A percentile compares a stretch with the other conserved stretches of the same genome.
These are phyloP conservation scores for Athetis lepigone DNA, from an alignment of 2,888 invertebrate species.

Conservation along the genomic window DNA sequence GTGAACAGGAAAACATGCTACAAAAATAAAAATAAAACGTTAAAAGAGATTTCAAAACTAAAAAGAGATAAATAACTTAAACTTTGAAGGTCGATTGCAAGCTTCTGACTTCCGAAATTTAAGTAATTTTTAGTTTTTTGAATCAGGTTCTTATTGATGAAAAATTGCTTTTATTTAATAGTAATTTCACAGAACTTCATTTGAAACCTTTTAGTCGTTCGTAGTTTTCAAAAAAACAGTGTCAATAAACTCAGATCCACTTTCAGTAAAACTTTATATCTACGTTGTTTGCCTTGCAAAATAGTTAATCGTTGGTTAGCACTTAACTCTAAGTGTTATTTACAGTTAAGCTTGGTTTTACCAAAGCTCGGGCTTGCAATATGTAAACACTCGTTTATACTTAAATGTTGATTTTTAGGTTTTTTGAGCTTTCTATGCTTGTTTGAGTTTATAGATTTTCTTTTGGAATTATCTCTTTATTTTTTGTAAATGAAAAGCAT, in stretches of 20 bases:
- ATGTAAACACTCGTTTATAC: constrained; percentile 21
- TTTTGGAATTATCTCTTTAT: neutral
- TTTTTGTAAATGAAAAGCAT: neutral
- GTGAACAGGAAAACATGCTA: no score
- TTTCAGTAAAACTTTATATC: constrained; percentile 24
- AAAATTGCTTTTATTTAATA: no score
- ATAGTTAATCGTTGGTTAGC: constrained; percentile 54
- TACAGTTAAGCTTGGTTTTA: constrained; percentile 25
- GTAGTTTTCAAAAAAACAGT: constrained; percentile 4
- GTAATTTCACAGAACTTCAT: no score
- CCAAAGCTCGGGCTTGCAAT: constrained; percentile 25
- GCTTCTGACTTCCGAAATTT: no score
- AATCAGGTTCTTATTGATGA: no score
- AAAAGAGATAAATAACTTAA: no score
- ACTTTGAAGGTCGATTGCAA: no score
- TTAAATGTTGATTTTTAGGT: constrained; percentile 8
- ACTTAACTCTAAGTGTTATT: constrained; percentile 52
- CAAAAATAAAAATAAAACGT: no score
- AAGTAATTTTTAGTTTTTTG: no score
- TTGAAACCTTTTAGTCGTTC: no score
- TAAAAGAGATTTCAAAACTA: no score
- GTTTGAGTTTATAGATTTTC: constrained; percentile 4
- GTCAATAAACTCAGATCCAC: neutral
- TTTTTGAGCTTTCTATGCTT: constrained; percentile 9
- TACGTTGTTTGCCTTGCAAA: constrained; percentile 37